Conservation (phyloP, 2,797 vertebrate genomes). For the Myioborus miniatus region DNA sequence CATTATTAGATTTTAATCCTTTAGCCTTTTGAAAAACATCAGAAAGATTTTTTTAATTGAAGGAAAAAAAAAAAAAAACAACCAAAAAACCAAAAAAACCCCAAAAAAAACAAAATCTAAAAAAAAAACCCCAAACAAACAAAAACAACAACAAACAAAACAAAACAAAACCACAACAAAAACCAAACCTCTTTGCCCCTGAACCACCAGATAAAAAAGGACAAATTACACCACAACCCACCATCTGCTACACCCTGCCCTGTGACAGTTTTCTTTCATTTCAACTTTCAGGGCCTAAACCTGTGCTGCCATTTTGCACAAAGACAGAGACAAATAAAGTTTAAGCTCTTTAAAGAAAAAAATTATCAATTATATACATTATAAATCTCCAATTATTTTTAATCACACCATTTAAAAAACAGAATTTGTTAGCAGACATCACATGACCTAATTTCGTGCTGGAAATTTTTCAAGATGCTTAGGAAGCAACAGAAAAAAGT, state of each 20-base stretch:
- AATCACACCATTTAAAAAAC: not conserved
- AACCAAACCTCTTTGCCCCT: rapidly evolving
- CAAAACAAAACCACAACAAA: rapidly evolving
- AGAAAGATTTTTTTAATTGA: not conserved
- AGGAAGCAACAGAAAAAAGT: not conserved
- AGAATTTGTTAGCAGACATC: not conserved
- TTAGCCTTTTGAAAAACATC: not conserved
- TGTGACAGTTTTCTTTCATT: not conserved
- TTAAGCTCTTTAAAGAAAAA: not conserved
- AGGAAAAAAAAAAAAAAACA: too few relatives aligned
- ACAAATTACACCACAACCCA: not conserved
- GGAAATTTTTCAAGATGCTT: not conserved
- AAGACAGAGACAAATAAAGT: not conserved
- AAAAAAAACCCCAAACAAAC: not conserved
- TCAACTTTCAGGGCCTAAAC: not conserved
- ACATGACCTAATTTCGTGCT: not conserved
- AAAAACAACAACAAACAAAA: not conserved
- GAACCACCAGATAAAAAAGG: rapidly evolving
- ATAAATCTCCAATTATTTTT: not conserved
- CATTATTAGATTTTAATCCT: not conserved
- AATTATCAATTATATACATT: not conserved
- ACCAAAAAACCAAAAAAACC: not conserved
- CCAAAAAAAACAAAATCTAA: rapidly evolving
- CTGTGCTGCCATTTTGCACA: not conserved
- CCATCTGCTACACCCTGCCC: rapidly evolving